Evolutionary conservation across 2,888 invertebrate species (phyloP).

Genomic region (Polydrusus pterygomalis): DNA sequence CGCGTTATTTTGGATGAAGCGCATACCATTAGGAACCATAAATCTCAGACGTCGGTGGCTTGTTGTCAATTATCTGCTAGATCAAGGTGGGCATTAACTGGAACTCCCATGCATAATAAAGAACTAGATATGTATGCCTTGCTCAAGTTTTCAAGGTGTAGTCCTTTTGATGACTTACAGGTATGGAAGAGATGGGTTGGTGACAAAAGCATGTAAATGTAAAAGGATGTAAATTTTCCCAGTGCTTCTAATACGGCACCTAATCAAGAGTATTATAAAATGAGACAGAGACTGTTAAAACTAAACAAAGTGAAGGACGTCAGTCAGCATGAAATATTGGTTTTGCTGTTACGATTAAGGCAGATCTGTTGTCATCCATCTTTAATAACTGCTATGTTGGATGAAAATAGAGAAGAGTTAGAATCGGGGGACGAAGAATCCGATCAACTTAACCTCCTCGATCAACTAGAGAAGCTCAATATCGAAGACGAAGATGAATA

Average conservation of each 20-base stretch:
- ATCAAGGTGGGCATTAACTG: conserved; percentile 85
- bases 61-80: conserved; percentile 79
- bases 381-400: conserved; percentile 80
- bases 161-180: conserved; percentile 90
- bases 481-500: conserved; percentile 67
- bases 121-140: conserved; percentile 88
- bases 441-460: conserved; percentile 76
- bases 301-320: conserved; percentile 74
- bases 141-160: conserved; percentile 87
- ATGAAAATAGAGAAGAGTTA: conserved; percentile 69
- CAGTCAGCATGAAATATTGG: conserved; percentile 80
- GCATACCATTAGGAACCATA: conserved; percentile 92
- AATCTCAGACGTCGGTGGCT: conserved; percentile 82
- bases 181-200: conserved; percentile 96
- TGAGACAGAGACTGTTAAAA: conserved; percentile 79
- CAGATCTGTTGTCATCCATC: conserved; percentile 94
- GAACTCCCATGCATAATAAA: conserved; percentile 97
- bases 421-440: conserved; percentile 68
- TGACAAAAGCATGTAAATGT: conserved; percentile 80
- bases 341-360: conserved; percentile 87
- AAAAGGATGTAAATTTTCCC: conserved; percentile 39
- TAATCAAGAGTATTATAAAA: conserved; percentile 75
- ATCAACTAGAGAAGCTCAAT: conserved; percentile 79
- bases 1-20: conserved; percentile 95
- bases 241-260: conserved; percentile 42